Base-by-base conservation (phyloP, 1,140 invertebrate species). In the Drosophila triauraria region DNA sequence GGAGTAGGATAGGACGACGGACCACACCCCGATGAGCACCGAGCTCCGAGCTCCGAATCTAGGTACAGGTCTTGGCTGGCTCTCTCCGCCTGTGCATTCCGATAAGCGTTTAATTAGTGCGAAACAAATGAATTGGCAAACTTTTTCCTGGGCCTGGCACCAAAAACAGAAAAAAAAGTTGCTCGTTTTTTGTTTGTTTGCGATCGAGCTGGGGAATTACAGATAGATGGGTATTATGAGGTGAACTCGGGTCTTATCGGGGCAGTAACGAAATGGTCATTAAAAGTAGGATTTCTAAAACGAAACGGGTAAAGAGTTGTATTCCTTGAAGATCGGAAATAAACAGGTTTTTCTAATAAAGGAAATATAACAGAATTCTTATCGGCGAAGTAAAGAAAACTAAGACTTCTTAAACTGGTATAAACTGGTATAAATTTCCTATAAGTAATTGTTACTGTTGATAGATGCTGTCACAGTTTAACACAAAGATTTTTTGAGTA, bases 81-180 rank as follows among this genome's bases (percentile, higher is more conserved):
- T 20, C 20, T 25, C 20, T 25, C 44, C 46, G 40, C 44, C 56
- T 74, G 70, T 60, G 54, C 56, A 60, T 59, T 60, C 68, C 68
- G 70, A 74, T 74, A 74, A 74, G 70, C 70, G 70, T 60, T 74
- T 74, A 74, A 74, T 74, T 74, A 74, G 70, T 72, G 69, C 69
- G 70, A 74, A 74, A 74, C 70, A 72, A 74, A 74, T 74, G 70
- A 74, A 74, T 74, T 72, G 70, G 70, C 46, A 74, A 72, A 74
- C 40, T 72, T 71, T 71, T 69, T 57, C 17, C 9, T 15, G 30
- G 20, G 10, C 57, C 57, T 7, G 17, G 27, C 56, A 23, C 32
- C 15, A 38, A 8, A 32, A 32, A 8, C 7, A 56, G 38, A 32
- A 32, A 9, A 56, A 47, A 42, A 62, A 65, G 57, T 65, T 65